Evolutionary conservation across 2,797 vertebrate genomes (phyloP).

Genomic region (Morelia viridis): DNA sequence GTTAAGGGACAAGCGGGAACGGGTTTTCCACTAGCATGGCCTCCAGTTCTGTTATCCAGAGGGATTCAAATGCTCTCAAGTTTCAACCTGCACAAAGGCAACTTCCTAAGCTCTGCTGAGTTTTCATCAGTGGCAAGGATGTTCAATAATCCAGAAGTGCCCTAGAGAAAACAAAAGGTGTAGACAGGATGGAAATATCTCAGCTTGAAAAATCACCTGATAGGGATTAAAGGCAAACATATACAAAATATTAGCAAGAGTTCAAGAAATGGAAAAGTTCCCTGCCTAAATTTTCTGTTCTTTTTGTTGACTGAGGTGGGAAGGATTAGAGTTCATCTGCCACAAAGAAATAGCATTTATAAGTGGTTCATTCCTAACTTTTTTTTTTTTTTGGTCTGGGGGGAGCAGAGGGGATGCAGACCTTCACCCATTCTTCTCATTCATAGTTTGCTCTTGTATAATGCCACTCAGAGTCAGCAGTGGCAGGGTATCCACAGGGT

Average conservation of each 20-base stretch:
- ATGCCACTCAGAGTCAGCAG: background rate
- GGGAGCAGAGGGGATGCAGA: constrained; percentile 61
- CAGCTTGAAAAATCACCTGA: constrained; percentile 77
- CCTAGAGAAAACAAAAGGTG: constrained; percentile 77
- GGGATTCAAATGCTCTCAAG: constrained; percentile 64
- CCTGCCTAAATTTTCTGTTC: constrained; percentile 68
- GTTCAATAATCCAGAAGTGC: constrained; percentile 50
- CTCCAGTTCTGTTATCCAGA: constrained; percentile 52
- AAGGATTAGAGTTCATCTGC: constrained; percentile 77
- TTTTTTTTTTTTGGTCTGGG: constrained; percentile 3
- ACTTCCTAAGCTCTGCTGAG: constrained; percentile 46
- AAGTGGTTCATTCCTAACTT: constrained; percentile 56
- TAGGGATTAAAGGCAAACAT: constrained; percentile 64
- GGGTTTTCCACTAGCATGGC: constrained; percentile 59
- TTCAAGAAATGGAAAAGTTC: constrained; percentile 76
- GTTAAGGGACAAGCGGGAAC: constrained; percentile 44
- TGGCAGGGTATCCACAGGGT: background rate
- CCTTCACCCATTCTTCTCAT: constrained; percentile 47
- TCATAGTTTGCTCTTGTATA: background rate
- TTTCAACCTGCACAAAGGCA: constrained; percentile 66
- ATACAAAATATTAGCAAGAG: constrained; percentile 60
- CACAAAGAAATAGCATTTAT: constrained; percentile 75
- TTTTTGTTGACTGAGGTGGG: constrained; percentile 74
- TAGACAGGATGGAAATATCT: constrained; percentile 75
- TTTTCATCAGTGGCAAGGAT: constrained; percentile 58